phyloP scores from a whole-genome alignment of 1,140 invertebrate genomes.

The Ceratitis capitata region DNA sequence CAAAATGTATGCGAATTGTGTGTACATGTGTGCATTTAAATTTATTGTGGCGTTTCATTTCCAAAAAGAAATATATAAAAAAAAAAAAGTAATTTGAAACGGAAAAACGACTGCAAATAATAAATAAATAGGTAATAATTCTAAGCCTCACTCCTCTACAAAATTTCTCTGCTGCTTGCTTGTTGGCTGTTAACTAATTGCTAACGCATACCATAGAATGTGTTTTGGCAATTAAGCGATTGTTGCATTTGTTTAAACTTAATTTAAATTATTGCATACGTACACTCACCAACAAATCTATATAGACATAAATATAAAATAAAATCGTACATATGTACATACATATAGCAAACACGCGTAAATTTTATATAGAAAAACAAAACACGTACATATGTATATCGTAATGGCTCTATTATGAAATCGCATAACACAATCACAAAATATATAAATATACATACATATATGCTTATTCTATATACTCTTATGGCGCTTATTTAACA shows the following conservation, averaged over 20 bases:
- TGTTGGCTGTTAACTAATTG: not conserved
- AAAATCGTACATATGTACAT: not conserved
- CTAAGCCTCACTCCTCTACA: conserved; percentile 12
- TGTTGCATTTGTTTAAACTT: conserved; percentile 33
- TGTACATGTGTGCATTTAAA: conserved; percentile 28
- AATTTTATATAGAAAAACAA: conserved; percentile 20
- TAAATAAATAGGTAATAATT: no score
- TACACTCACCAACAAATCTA: not conserved
- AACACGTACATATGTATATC: conserved; percentile 24
- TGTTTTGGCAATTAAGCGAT: conserved; percentile 7
- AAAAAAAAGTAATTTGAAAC: not conserved
- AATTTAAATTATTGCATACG: conserved; percentile 8
- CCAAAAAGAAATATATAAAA: not conserved
- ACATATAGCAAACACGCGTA: conserved; percentile 11
- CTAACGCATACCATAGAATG: not conserved
- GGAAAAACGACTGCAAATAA: not conserved
- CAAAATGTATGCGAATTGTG: not conserved
- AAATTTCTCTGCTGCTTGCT: conserved; percentile 21
- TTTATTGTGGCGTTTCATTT: conserved; percentile 15
- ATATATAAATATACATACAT: not conserved
- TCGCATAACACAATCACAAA: conserved; percentile 34
- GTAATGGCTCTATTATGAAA: not conserved
- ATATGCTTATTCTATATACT: conserved; percentile 23
- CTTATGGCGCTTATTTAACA: conserved; percentile 30
- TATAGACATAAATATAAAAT: not conserved